Evolutionary conservation across 2,888 invertebrate genomes (phyloP), one percentile per base, ranked within the genome.

Genomic region (Eupeodes latifasciatus): DNA sequence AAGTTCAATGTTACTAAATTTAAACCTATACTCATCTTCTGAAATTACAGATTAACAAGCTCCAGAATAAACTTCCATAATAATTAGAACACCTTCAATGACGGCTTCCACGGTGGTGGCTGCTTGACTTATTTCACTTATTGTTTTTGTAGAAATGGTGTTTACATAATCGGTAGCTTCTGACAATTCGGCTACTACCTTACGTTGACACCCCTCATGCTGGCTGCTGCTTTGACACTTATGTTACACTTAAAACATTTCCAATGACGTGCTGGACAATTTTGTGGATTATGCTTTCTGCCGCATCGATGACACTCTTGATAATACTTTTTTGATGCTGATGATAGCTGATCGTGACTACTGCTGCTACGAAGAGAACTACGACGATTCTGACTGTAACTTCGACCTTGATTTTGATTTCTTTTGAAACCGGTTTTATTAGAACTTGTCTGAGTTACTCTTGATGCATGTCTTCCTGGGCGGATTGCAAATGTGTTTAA

Each of bases 51-150:
- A 44, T 34, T 57, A 71, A 51, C 77, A 81, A 12, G 81, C 80
- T n/a, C 81, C 77, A 40, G 79, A 79, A 76, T 83, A 81, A 5
- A 78, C 49, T 72, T 83, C 88, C 88, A 84, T 81, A 79, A 78
- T 61, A 47, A 84, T 11, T n/a, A 47, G 49, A 34, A 69, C 66
- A 27, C 72, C 72, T 44, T 53, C 76, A 57, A 85, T 79, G 4
- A n/a, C 40, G 44, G 47, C 53, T 53, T 69, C 62, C 19, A 71
- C 59, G 9, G 78, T 61, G n/a, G n/a, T n/a, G 34, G 69, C 61
- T 40, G 69, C 34, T 61, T 61, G 78, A 61, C 78, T 71, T 0
- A 79, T 44, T 51, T 78, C 10, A 9, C 16, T 47, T 5, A 78
- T 64, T 64, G 64, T 14, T 0, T 64, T 67, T 69, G 75, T 61